phyloP scores from a whole-genome alignment of 23 tunicate genomes.

The Styela plicata region DNA sequence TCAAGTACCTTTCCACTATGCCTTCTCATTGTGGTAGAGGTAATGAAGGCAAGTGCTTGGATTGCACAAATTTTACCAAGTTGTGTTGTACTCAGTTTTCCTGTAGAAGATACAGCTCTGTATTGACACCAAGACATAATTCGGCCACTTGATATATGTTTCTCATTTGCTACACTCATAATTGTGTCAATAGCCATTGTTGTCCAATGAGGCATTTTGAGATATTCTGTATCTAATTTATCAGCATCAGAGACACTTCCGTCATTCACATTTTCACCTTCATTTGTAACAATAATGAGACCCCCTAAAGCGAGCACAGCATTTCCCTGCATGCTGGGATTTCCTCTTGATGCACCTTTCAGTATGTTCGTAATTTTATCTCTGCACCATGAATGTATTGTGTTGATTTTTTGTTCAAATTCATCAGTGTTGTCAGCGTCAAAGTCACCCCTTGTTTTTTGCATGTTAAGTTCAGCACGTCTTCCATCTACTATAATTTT shows the following conservation, averaged over 20 bases:
- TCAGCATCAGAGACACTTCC: neutral
- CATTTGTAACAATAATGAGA: conserved; percentile 22
- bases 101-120: conserved; percentile 54
- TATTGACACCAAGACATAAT: conserved; percentile 83
- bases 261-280: neutral
- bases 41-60: conserved; percentile 28
- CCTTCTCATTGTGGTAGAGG: conserved; percentile 14
- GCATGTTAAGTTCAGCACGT: conserved; percentile 48
- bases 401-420: conserved; percentile 35
- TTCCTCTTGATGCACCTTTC: conserved; percentile 55
- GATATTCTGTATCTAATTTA: conserved; percentile 32
- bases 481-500: conserved; percentile 40
- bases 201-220: conserved; percentile 56
- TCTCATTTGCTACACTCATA: conserved; percentile 40
- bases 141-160: conserved; percentile 43
- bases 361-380: conserved; percentile 59
- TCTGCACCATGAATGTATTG: conserved; percentile 51
- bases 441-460: conserved; percentile 23
- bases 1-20: conserved; percentile 16
- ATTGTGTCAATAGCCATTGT: conserved; percentile 61
- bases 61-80: conserved; percentile 72
- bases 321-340: conserved; percentile 81
- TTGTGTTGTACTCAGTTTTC: conserved; percentile 58
- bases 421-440: conserved; percentile 13
- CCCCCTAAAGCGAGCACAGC: conserved; percentile 62